These are phyloP conservation scores for Homarus gammarus DNA, from an alignment of 2,888 invertebrate genomes.

Conservation along the genomic window DNA sequence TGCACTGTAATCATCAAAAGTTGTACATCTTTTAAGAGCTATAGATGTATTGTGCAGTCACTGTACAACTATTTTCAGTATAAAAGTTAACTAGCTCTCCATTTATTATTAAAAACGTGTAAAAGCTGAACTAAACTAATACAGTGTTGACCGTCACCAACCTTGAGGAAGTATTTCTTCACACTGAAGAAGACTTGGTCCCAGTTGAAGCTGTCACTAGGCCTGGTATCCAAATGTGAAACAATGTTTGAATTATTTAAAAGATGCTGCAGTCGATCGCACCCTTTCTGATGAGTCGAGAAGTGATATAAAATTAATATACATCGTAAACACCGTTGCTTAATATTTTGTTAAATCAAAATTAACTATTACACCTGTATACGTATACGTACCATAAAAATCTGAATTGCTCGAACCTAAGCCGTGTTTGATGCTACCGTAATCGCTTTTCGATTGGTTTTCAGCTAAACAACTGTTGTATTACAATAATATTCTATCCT, in stretches of 20 bases:
- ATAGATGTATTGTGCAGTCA: not conserved
- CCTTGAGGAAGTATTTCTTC: conserved; percentile 24
- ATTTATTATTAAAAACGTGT: too few relatives aligned
- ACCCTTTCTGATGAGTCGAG: conserved; percentile 15
- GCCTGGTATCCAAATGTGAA: not conserved
- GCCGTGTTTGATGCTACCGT: not conserved
- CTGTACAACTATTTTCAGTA: not conserved
- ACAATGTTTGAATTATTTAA: conserved; percentile 17
- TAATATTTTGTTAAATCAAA: not conserved
- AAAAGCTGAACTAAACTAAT: not conserved
- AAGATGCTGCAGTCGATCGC: conserved; percentile 2
- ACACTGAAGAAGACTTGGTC: conserved; percentile 6
- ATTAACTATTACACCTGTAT: not conserved
- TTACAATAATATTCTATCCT: too few relatives aligned
- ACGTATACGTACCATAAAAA: not conserved
- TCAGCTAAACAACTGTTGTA: not conserved
- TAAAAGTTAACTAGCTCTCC: too few relatives aligned
- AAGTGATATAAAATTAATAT: not conserved
- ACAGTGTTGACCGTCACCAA: not conserved
- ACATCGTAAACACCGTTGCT: not conserved
- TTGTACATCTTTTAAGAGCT: too few relatives aligned
- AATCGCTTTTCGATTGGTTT: not conserved
- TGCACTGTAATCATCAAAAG: too few relatives aligned
- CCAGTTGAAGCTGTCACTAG: conserved; percentile 12
- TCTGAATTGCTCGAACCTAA: not conserved